Base-by-base conservation (phyloP, 64 coral and sea anemone genomes). In the Pachyseris speciosa region DNA sequence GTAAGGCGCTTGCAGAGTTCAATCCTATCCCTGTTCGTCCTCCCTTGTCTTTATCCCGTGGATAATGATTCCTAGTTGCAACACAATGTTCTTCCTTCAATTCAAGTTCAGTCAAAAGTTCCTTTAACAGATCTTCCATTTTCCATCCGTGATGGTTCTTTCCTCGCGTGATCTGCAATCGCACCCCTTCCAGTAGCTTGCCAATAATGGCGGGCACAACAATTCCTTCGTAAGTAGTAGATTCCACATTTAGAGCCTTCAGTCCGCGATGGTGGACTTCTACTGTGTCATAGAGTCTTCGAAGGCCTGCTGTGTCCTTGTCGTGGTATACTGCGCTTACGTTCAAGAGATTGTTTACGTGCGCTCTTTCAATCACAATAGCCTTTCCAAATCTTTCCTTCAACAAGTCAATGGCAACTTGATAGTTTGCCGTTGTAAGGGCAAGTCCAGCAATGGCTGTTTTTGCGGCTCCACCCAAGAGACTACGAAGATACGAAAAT, bases 151-250 rank as follows among this genome's bases (percentile, higher is more conserved):
- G 12, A 32, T 91, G 50, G 32, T 70, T 65, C 7, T 67, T 34
- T 9, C 88, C 60, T 71, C 76, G 47, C 4, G 88, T 91, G 41
- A 91, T 90, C 25, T 61, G 25, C 19, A 91, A 44, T 36, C 75
- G 34, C 19, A 92, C 47, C 2, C 15, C 12, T 22, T 83, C 88
- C 24, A 76, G 75, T 10, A 91, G 41, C 66, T 91, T 91, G 30
- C 79, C 64, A 5, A 91, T 50, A 63, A 90, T 17, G n/a, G 42
- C 39, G 22, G 67, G 67, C 24, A 87, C 31, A 71, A 58, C 67
- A 9, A 73, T 87, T 12, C 28, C 34, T 48, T 68, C 48, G 49
- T 85, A 87, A 7, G 31, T 53, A 22, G 37, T 33, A 7, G 69
- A 67, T 9, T 87, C 43, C 25, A 57, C 31, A 10, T 22, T 52